A percentile compares a stretch with the other conserved stretches of the same genome.
phyloP scores from a whole-genome alignment of 2,797 vertebrate genomes.

The Cynopterus sphinx region DNA sequence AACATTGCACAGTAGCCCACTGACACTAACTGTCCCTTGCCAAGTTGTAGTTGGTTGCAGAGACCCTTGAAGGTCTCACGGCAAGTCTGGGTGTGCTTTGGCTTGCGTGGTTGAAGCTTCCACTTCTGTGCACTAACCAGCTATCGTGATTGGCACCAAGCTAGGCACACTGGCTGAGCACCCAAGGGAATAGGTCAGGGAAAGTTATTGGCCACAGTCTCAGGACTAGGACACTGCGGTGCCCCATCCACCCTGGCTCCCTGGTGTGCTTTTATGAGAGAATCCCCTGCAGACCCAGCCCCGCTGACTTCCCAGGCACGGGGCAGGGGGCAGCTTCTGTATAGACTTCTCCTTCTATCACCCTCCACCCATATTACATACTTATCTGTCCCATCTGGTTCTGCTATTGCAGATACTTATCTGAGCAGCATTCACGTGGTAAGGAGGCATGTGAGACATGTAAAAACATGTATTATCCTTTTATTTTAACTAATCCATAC shows the following conservation, averaged over 20 bases:
- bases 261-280: background rate
- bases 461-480: background rate
- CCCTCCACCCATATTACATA: background rate
- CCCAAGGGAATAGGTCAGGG: fast-evolving
- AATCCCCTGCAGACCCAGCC: background rate
- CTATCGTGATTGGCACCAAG: background rate
- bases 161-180: background rate
- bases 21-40: background rate
- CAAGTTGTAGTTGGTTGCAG: background rate
- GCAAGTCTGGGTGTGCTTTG: background rate
- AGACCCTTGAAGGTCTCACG: background rate
- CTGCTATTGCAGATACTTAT: too few species aligned
- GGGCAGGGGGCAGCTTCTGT: background rate
- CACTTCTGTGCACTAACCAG: background rate
- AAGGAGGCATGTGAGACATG: background rate
- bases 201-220: background rate
- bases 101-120: background rate
- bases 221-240: background rate
- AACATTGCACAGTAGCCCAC: background rate
- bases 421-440: background rate
- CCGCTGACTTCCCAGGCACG: background rate
- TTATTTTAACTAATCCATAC: background rate
- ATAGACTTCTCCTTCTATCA: background rate
- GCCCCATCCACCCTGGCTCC: background rate
- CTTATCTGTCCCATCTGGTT: background rate